Base-by-base conservation (phyloP, 1,140 invertebrate species). In the Scaptomyza pallida region DNA sequence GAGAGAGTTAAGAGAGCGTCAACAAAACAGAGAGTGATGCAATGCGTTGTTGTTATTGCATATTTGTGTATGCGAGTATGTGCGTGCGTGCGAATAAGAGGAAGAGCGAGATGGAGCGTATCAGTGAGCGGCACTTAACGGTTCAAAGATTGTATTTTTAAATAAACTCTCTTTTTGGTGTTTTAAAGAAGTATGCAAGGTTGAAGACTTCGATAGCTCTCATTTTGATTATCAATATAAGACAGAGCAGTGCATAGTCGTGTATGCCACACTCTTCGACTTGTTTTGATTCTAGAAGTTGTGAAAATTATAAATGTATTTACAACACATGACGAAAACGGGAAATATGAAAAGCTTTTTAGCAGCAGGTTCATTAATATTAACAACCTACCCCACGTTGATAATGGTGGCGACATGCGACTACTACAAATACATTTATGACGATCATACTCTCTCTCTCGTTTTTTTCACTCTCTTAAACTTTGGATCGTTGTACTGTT, bases 341-440 rank as follows among this genome's bases (percentile, higher is more conserved):
- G 23, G 13, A 43, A 13, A 62, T 51, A 44, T 54, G 10, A 12
- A 52, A 44, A 40, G 63, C 21, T 50, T 64, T 40, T 50, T 70
- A 69, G 47, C 56, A 37, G 60, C 30, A 37, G 16, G 41, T 41
- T 52, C 62, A 80, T 83, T 76, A 86, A 70, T 74, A 79, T 76
- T 85, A 65, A 67, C 62, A 85, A 85, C 80, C 80, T 85, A 85
- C 79, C 79, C 79, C 79, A 82, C 80, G 76, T 75, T 78, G 45
- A 48, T 5, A 9, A 23, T 63, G 59, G 23, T 55, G 55, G 35
- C 48, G 48, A 37, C 3, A 37, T 37, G 8, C 72, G n/a, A n/a
- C n/a, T 40, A 72, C 65, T 43, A 74, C 59, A 67, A 62, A 72
- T 17, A 68, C 62, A 62, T 64, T 65, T 79, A 79, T 85, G 72